Evolutionary conservation across 1,140 invertebrate genomes (phyloP).

Genomic region (Hesperophylax magnus): DNA sequence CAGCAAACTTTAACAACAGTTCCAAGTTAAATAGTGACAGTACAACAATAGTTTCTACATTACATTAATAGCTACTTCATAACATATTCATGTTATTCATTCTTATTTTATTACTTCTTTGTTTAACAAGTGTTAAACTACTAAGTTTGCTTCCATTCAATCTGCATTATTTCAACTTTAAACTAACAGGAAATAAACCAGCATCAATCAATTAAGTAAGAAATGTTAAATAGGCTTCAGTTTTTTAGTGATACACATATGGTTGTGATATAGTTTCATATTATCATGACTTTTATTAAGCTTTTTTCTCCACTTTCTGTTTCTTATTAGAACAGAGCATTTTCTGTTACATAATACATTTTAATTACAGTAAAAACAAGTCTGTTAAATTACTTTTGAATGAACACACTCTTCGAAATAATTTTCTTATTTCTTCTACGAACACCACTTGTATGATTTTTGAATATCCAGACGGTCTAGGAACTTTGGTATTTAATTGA

Average conservation of each 20-base stretch:
- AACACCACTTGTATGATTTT: background rate
- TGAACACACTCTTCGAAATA: too few relatives aligned
- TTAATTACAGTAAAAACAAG: too few relatives aligned
- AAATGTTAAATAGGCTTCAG: background rate
- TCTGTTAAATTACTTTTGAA: too few relatives aligned
- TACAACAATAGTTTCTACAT: conserved; percentile 24
- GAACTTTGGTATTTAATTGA: conserved; percentile 40
- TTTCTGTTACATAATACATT: too few relatives aligned
- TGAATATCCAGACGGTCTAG: conserved; percentile 30
- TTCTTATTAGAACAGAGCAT: too few relatives aligned
- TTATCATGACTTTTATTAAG: conserved; percentile 15
- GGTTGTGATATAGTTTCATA: conserved; percentile 11
- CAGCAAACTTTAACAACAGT: conserved; percentile 53
- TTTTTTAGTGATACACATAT: conserved; percentile 14
- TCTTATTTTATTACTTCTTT: background rate
- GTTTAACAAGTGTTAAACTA: too few relatives aligned
- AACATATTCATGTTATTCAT: background rate
- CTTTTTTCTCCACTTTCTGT: background rate
- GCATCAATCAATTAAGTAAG: background rate
- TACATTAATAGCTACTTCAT: background rate
- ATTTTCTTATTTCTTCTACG: too few relatives aligned
- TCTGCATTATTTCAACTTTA: background rate
- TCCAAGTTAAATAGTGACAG: conserved; percentile 41
- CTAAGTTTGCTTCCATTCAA: too few relatives aligned
- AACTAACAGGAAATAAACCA: background rate